These are phyloP conservation scores for Carollia perspicillata DNA, from an alignment of 2,113 vertebrate species.

Conservation along the genomic window DNA sequence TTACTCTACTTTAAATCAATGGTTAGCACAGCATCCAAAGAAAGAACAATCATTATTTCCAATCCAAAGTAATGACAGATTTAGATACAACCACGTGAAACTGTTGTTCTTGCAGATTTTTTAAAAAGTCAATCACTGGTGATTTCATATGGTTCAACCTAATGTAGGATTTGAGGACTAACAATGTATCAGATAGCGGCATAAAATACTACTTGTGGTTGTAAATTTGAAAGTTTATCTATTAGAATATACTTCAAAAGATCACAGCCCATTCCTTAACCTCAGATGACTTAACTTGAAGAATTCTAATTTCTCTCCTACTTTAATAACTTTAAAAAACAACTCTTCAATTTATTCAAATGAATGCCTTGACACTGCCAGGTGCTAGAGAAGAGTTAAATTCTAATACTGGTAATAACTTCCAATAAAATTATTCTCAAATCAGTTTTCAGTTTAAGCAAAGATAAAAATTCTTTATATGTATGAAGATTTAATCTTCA, in stretches of 20 bases:
- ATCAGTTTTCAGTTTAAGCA: slow-evolving; percentile 23
- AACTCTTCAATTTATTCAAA: slow-evolving; percentile 25
- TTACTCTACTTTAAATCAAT: background rate
- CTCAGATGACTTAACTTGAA: slow-evolving; percentile 1
- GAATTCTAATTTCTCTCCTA: slow-evolving; percentile 18
- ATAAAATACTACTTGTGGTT: background rate
- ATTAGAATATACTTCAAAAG: slow-evolving; percentile 11
- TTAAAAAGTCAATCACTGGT: background rate
- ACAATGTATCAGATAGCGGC: background rate
- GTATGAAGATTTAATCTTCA: background rate
- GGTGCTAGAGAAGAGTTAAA: background rate
- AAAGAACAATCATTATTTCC: slow-evolving; percentile 4
- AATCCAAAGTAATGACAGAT: slow-evolving; percentile 43
- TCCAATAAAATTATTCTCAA: slow-evolving; percentile 27
- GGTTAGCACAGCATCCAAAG: background rate
- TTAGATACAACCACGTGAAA: slow-evolving; percentile 29
- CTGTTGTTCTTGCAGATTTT: background rate
- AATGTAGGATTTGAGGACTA: background rate
- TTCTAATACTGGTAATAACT: slow-evolving; percentile 22
- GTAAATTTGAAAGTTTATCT: slow-evolving; percentile 3
- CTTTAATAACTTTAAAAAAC: background rate
- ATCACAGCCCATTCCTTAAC: background rate
- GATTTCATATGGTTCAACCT: slow-evolving; percentile 11
- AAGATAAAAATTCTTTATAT: slow-evolving; percentile 19
- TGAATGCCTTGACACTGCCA: background rate